A percentile compares a stretch with the other conserved stretches of the same genome.
Conservation (phyloP, 2,797 vertebrate genomes). For the Gobionotothen gibberifrons region DNA sequence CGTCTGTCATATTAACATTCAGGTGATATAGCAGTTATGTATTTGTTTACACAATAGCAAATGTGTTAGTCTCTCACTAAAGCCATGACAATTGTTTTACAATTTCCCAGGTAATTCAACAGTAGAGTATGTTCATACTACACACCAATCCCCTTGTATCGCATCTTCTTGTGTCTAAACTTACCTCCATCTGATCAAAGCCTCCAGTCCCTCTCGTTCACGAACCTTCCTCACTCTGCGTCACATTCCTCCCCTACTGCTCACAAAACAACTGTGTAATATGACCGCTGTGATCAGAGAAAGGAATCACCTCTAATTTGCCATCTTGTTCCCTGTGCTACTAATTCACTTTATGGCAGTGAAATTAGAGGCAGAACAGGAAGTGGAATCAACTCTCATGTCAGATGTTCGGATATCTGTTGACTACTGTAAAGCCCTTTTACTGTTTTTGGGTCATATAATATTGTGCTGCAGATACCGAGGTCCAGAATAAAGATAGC, state of each 20-base stretch:
- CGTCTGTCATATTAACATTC: neutral
- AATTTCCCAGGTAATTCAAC: conserved; percentile 8
- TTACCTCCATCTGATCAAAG: conserved; percentile 40
- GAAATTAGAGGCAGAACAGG: conserved; percentile 62
- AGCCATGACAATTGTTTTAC: conserved; percentile 15
- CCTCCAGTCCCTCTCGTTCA: neutral
- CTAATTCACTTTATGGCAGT: conserved; percentile 55
- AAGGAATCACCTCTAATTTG: conserved; percentile 59
- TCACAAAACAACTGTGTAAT: conserved; percentile 45
- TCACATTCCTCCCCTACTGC: conserved; percentile 21
- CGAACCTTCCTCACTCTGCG: neutral
- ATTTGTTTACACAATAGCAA: conserved; percentile 1
- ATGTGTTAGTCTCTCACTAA: neutral
- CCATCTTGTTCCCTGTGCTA: conserved; percentile 30
- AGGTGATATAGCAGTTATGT: neutral
- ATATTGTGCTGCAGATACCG: neutral
- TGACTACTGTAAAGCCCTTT: conserved; percentile 6
- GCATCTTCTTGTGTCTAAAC: conserved; percentile 35
- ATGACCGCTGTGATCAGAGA: conserved; percentile 50
- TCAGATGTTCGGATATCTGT: conserved; percentile 42
- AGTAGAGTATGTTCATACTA: neutral
- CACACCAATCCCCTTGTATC: neutral
- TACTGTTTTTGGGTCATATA: conserved; percentile 7
- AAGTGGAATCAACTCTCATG: conserved; percentile 36
- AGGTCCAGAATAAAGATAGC: conserved; percentile 20